Evolutionary conservation across 2,888 invertebrate genomes (phyloP).

Genomic region (Callyntrura guangdongensis): DNA sequence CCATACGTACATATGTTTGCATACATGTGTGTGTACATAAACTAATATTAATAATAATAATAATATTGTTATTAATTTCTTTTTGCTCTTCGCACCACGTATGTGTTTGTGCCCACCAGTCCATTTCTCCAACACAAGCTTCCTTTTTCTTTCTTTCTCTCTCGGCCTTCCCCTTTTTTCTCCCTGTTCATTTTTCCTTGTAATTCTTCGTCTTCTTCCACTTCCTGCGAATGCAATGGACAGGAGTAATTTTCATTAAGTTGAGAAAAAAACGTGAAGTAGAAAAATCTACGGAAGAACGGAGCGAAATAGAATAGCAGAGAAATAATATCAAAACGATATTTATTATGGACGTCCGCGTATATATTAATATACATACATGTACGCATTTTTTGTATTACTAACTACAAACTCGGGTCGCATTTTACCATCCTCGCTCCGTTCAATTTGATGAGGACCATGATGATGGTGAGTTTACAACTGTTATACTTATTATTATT

Average conservation of each 20-base stretch:
- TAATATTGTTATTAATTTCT: conserved; percentile 41
- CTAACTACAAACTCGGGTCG: neutral
- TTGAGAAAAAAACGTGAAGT: conserved; percentile 68
- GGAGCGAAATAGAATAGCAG: neutral
- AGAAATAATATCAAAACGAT: neutral
- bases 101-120: conserved; percentile 29
- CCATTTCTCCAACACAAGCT: conserved; percentile 1
- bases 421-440: conserved; percentile 10
- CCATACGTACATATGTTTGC: neutral
- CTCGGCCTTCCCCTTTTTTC: conserved; percentile 15
- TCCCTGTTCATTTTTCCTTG: conserved; percentile 55
- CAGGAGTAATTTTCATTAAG: conserved; percentile 83
- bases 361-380: neutral
- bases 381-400: conserved; percentile 23
- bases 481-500: conserved; percentile 17
- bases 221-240: conserved; percentile 80
- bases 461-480: conserved; percentile 65
- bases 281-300: conserved; percentile 56
- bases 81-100: conserved; percentile 24
- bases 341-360: neutral
- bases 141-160: conserved; percentile 28
- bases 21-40: neutral
- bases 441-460: conserved; percentile 54
- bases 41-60: conserved; percentile 21
- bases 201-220: conserved; percentile 63